Percentiles rank a stretch among this genome's conserved stretches.
These are phyloP conservation scores for Symphodus melops DNA, from an alignment of 2,113 vertebrate species.

Conservation along the genomic window DNA sequence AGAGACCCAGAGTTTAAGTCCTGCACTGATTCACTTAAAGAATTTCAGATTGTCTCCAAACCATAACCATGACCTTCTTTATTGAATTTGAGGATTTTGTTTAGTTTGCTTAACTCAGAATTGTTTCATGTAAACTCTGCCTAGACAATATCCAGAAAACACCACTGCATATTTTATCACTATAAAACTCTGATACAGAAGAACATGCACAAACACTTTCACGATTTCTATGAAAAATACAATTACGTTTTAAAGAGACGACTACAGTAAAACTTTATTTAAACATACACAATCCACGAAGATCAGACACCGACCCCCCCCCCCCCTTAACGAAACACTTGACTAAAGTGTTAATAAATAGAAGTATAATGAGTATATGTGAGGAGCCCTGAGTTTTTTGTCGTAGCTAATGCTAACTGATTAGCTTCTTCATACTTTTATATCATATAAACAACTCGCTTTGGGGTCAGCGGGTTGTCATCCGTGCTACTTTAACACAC, in stretches of 20 bases:
- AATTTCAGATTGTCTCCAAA: conserved; percentile 17
- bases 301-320: no score
- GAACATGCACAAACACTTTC: background rate
- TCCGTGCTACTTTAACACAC: background rate
- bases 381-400: no score
- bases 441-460: no score
- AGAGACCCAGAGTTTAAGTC: conserved; percentile 13
- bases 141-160: conserved; percentile 15
- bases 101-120: conserved; percentile 24
- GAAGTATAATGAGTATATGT: no score
- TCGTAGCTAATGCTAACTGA: no score
- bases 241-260: background rate
- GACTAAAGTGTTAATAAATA: no score
- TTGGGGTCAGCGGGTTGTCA: background rate
- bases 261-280: no score
- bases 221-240: no score
- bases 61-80: conserved; percentile 28
- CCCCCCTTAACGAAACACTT: no score
- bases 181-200: background rate
- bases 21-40: conserved; percentile 12
- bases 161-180: background rate
- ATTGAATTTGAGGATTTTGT: conserved; percentile 29
- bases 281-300: no score
- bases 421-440: no score
- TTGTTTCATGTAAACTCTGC: conserved; percentile 1